These are phyloP conservation scores for Drosophila anomalata DNA, from an alignment of 2,888 invertebrate genomes.

Conservation along the genomic window DNA sequence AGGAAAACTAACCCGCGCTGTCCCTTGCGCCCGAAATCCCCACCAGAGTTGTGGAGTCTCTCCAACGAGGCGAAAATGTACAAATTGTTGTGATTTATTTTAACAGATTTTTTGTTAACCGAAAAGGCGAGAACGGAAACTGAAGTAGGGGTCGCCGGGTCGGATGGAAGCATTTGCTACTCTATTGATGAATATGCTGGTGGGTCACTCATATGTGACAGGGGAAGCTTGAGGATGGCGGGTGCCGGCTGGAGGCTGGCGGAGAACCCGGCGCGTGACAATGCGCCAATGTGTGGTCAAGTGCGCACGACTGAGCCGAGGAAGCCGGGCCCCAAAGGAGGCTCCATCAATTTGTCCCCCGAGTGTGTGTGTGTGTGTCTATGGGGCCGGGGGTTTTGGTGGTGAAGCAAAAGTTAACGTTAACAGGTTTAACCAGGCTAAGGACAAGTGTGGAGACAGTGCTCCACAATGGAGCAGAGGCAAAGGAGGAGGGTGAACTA, in stretches of 20 bases:
- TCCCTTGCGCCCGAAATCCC: conserved; percentile 2
- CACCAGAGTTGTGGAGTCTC: conserved; percentile 31
- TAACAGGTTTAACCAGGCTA: conserved; percentile 76
- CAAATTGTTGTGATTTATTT: conserved; percentile 79
- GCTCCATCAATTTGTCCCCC: conserved; percentile 61
- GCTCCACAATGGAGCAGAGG: conserved; percentile 21
- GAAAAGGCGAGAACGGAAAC: conserved; percentile 34
- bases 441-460: conserved; percentile 68
- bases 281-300: conserved; percentile 77
- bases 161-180: conserved; percentile 52
- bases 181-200: conserved; percentile 76
- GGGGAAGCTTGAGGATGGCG: not conserved
- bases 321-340: conserved; percentile 35
- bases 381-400: conserved; percentile 2
- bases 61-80: conserved; percentile 78
- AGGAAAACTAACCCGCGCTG: conserved; percentile 24
- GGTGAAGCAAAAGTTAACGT: conserved; percentile 66
- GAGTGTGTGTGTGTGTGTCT: conserved; percentile 6
- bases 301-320: conserved; percentile 74
- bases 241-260: not conserved
- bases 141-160: not conserved
- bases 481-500: not conserved
- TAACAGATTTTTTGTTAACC: conserved; percentile 78
- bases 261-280: conserved; percentile 62
- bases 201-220: conserved; percentile 37